Base-by-base conservation (phyloP, 2,797 vertebrate genomes). In the Pangasius mekongensis region DNA sequence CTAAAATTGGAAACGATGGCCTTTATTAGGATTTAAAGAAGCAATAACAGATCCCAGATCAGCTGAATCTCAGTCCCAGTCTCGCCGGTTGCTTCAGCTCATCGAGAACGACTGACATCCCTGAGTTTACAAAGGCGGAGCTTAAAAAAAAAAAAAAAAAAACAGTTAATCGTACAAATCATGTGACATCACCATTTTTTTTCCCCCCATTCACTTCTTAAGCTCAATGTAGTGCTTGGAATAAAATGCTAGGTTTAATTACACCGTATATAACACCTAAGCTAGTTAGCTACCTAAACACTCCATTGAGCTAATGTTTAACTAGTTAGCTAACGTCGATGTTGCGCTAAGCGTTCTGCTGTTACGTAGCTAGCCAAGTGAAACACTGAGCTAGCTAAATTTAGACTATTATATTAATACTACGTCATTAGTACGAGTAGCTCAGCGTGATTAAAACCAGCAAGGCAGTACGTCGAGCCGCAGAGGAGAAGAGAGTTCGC, bases 21-120 rank as follows among this genome's bases (percentile, higher is more conserved):
- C 4, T 47, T 47, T 47, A 47, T 43, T 47, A 11, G 22, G 20
- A 56, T 33, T 18, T 78, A 78, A 52, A 52, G 1, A 52, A 54
- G 22, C 43, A 11, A 33, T 90, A 91, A 90, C 88, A 91, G 89
- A 93, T 84, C 87, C 91, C 71, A 81, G 91, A 92, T 93, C 71
- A 64, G 58, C 69, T 47, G 90, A 22, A 0, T 47, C 39, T 47
- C 71, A 73, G 71, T 4, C 22, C 27, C 71, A 27, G 8, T 30
- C 27, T 74, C 20, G 3, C 49, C 6, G 2, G 47, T 24, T 73
- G 36, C 69, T 24, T 5, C 33, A 43, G 5, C 20, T 82, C 30
- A 7, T 43, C 10, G 3, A 58, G 56, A 24, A 33, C n/a, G 11
- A 22, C 7, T 0, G 56, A 82, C 36, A 1, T 56, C 16, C 18